These are phyloP conservation scores for Onychomys leucogaster DNA, from an alignment of 2,797 vertebrate species.

Conservation along the genomic window DNA sequence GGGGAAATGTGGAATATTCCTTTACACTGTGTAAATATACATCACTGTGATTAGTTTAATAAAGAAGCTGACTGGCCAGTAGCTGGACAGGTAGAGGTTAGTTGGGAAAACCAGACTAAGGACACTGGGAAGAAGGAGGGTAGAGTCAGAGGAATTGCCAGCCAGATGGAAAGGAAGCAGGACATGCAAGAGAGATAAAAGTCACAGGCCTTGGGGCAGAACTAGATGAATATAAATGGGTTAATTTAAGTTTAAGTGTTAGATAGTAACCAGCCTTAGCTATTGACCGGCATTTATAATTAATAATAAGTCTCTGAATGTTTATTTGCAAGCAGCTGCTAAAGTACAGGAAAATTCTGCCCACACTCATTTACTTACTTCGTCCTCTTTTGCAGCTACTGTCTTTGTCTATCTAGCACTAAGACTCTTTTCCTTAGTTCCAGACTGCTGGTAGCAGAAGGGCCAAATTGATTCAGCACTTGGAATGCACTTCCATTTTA, in stretches of 20 bases:
- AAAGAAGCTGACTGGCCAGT: background rate
- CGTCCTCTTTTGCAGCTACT: background rate
- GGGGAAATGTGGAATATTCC: background rate
- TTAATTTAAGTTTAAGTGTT: background rate
- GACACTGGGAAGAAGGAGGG: background rate
- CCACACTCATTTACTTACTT: background rate
- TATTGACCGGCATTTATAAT: background rate
- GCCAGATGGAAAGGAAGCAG: background rate
- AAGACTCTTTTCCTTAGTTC: background rate
- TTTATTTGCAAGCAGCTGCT: background rate
- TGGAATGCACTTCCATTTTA: slow-evolving; percentile 45
- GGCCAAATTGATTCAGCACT: slow-evolving; percentile 31
- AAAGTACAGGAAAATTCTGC: background rate
- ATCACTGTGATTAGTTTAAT: background rate
- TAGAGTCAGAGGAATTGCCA: background rate
- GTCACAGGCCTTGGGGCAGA: background rate
- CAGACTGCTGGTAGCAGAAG: background rate
- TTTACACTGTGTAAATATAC: background rate
- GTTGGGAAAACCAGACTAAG: background rate
- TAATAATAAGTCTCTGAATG: background rate
- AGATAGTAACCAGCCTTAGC: background rate
- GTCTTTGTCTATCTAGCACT: background rate
- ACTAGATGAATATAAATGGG: background rate
- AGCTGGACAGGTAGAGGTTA: background rate
- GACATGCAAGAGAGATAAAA: background rate